These are phyloP conservation scores for Lingula anatina DNA, from an alignment of 2,888 invertebrate genomes.

Conservation along the genomic window DNA sequence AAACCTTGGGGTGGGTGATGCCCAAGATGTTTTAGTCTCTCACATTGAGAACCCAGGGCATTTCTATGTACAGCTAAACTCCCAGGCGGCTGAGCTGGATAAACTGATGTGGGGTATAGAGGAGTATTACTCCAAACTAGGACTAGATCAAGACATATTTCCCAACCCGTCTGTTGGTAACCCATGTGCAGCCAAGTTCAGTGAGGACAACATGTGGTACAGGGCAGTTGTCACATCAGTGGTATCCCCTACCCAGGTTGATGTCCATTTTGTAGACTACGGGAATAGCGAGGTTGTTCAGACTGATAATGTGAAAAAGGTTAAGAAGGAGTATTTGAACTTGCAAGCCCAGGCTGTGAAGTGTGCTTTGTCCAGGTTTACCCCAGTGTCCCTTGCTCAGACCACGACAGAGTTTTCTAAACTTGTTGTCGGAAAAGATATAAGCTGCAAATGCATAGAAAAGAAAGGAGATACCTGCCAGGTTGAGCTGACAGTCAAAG, in stretches of 20 bases:
- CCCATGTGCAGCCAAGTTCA: constrained; percentile 19
- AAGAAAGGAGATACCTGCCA: background rate
- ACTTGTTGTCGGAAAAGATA: background rate
- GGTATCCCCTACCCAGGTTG: constrained; percentile 7
- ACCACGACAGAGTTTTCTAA: constrained; percentile 9
- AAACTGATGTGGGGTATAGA: constrained; percentile 25
- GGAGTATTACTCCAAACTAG: constrained; percentile 5
- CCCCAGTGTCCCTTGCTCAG: background rate
- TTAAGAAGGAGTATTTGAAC: background rate
- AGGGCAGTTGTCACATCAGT: constrained; percentile 6
- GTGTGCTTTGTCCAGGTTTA: background rate
- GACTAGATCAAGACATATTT: background rate
- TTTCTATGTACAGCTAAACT: constrained; percentile 25
- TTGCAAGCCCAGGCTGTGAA: background rate
- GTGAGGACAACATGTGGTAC: constrained; percentile 31
- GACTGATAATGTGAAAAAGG: background rate
- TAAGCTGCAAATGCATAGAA: background rate
- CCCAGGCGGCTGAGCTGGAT: background rate
- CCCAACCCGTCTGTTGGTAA: background rate
- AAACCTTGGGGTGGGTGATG: constrained; percentile 14
- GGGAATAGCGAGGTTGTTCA: constrained; percentile 7
- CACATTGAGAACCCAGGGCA: constrained; percentile 19
- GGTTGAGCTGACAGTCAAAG: background rate
- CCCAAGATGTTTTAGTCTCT: constrained; percentile 21
- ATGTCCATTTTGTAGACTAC: constrained; percentile 9